These are phyloP conservation scores for Alcedo quadribrachys DNA, from an alignment of 2,797 vertebrate species.

Conservation along the genomic window DNA sequence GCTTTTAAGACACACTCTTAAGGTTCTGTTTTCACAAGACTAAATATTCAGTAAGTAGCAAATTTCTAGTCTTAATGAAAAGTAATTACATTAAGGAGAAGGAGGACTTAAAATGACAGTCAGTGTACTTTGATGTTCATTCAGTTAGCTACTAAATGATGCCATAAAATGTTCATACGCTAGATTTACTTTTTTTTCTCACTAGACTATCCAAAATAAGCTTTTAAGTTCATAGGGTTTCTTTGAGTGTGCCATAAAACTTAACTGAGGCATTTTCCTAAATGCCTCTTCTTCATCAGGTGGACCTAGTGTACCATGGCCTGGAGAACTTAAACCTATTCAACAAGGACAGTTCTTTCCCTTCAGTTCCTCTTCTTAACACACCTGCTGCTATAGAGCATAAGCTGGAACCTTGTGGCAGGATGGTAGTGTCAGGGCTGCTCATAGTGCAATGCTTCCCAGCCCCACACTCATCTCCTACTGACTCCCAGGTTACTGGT, in stretches of 20 bases:
- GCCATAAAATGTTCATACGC: background rate
- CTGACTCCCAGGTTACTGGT: background rate
- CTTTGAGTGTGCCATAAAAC: background rate
- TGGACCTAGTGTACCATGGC: background rate
- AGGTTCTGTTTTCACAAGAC: background rate
- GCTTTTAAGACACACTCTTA: background rate
- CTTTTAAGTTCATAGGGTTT: background rate
- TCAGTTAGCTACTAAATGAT: background rate
- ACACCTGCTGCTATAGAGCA: background rate
- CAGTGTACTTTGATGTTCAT: background rate
- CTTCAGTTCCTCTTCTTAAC: background rate
- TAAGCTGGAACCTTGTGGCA: background rate
- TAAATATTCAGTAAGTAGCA: background rate
- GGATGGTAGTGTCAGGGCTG: background rate
- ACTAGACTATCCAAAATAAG: background rate
- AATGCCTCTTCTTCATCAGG: background rate
- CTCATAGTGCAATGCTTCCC: background rate
- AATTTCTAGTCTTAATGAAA: background rate
- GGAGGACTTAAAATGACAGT: background rate
- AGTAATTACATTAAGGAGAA: background rate
- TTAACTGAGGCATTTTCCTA: background rate
- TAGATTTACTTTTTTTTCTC: background rate
- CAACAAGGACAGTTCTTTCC: background rate
- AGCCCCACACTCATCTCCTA: background rate
- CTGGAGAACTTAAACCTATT: background rate